Evolutionary conservation across 2,797 vertebrate species (phyloP), one percentile per base, ranked within the genome.

Genomic region (Dromococcyx pavoninus): DNA sequence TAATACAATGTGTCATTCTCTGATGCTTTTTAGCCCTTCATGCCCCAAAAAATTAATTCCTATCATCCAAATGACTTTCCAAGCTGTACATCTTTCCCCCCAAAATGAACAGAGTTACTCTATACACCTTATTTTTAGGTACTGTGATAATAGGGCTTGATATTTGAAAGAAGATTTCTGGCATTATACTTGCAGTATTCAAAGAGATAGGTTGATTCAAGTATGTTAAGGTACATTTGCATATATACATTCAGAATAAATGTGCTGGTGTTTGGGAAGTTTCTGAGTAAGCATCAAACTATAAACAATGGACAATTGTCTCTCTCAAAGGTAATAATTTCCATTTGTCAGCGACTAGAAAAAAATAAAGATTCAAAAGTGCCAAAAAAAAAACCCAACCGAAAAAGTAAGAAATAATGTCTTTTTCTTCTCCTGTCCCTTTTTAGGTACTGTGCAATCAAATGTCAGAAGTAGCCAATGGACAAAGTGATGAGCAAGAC

Each of bases 111-210:
- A 22, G 10, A 64, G 10, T 56, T 64, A 57, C 4, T 62, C 27
- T 33, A 24, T 17, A 11, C 76, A 61, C 5, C 19, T 54, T 46
- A 27, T 60, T 75, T 73, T 84, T 51, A 77, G 12, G 32, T 72
- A 37, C 27, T 0, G 0, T 7, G 7, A 22, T 22, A 75, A 48
- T 3, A 72, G 30, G n/a, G 9, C 13, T 70, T 60, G 22, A 39
- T 39, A 53, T 5, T 10, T 0, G 1, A 79, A 76, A 46, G 17
- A 2, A 91, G 16, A 74, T 77, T 64, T 80, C n/a, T 53, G 11
- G 1, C 11, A 24, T 48, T 67, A 33, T 13, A 25, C 19, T 46
- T 69, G 7, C 57, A 77, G 17, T 60, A 41, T 37, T 77, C 61
- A 79, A 64, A 53, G 27, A 53, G 5, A 21, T 25, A 8, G 43